Conservation (phyloP, 2,888 invertebrate genomes). For the Brachynemurus nebulosus region DNA sequence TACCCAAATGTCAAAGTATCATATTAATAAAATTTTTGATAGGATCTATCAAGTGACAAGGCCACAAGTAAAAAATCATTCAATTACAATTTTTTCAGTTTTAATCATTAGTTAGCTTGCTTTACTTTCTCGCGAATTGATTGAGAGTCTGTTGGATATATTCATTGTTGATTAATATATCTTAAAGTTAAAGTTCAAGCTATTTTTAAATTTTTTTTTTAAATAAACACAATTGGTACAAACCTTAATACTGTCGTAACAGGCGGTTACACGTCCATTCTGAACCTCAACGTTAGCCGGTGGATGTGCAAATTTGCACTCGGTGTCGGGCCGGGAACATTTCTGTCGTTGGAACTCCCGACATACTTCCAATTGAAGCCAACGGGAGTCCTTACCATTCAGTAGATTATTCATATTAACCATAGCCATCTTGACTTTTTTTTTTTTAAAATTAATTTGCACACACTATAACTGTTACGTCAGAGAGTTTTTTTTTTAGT, state of each 20-base stretch:
- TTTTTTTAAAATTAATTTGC: neutral
- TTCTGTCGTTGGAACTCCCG: conserved; percentile 99
- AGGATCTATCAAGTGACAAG: too few species aligned
- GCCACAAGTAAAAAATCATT: too few species aligned
- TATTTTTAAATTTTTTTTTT: too few species aligned
- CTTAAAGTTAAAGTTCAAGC: too few species aligned
- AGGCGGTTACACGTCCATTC: conserved; percentile 98
- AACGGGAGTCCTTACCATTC: conserved; percentile 98
- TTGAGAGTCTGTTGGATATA: too few species aligned
- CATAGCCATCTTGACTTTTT: conserved; percentile 54
- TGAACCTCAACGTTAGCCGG: conserved; percentile 99
- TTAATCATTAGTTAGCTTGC: too few species aligned
- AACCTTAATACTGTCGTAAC: conserved; percentile 99
- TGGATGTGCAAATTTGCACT: conserved; percentile 99
- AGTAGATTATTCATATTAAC: conserved; percentile 94
- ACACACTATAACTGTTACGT: neutral
- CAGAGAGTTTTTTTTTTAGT: neutral
- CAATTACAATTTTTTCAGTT: too few species aligned
- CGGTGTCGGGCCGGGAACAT: conserved; percentile 97
- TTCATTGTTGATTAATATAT: too few species aligned
- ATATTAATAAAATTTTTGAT: too few species aligned
- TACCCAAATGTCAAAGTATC: too few species aligned
- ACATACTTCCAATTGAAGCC: conserved; percentile 99
- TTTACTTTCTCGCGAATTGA: too few species aligned
- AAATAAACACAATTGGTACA: conserved; percentile 27